Evolutionary conservation across 2,113 vertebrate genomes (phyloP).

Genomic region (Marmota flaviventris): DNA sequence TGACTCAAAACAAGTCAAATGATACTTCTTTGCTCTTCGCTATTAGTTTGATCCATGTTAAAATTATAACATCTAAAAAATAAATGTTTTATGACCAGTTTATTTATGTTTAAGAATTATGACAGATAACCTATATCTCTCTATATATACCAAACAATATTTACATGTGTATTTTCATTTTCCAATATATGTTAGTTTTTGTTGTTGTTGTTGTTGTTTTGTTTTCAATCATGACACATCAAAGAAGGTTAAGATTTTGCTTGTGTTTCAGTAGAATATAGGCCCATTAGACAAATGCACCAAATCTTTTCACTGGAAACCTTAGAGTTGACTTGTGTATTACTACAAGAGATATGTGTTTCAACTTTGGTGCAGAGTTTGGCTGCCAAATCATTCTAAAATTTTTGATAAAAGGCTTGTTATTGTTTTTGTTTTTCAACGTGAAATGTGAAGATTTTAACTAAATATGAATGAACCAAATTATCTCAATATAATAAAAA

Average conservation of each 20-base stretch:
- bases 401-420: constrained; percentile 12
- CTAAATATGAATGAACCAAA: constrained; percentile 39
- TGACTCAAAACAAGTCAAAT: background rate
- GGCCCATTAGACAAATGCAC: background rate
- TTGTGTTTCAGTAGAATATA: background rate
- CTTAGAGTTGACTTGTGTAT: background rate
- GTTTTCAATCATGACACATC: background rate
- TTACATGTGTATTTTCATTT: background rate
- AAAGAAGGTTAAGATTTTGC: background rate
- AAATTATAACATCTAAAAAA: background rate
- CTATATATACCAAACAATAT: background rate
- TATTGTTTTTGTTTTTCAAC: constrained; percentile 56
- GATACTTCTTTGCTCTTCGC: background rate
- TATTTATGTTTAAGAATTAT: constrained; percentile 35
- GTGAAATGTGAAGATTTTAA: constrained; percentile 38
- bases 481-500: background rate
- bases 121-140: background rate
- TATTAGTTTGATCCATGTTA: background rate
- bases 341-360: background rate
- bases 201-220: background rate
- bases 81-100: background rate
- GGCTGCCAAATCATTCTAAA: constrained; percentile 47
- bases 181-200: background rate
- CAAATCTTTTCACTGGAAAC: background rate
- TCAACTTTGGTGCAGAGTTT: constrained; percentile 52